A percentile compares a stretch with the other conserved stretches of the same genome.
Evolutionary conservation across 2,797 vertebrate species (phyloP).

Genomic region (Sebastes hopkinsi): DNA sequence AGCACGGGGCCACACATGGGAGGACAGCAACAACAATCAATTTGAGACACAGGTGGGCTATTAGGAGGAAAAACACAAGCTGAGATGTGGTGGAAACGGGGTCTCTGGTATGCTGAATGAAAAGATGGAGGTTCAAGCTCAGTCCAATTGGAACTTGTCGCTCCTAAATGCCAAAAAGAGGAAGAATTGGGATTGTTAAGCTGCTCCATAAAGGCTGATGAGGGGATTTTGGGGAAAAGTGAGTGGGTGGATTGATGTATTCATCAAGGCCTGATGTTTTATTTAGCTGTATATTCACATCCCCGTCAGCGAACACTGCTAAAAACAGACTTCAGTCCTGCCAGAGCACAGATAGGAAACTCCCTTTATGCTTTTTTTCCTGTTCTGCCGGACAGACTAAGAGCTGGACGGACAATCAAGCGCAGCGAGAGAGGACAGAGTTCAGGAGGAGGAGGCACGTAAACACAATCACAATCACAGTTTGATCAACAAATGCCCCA

Average conservation of each 20-base stretch:
- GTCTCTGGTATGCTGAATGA: slow-evolving; percentile 12
- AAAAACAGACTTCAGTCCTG: slow-evolving; percentile 55
- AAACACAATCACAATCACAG: slow-evolving; percentile 31
- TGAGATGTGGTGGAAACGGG: slow-evolving; percentile 28
- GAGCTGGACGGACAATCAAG: slow-evolving; percentile 41
- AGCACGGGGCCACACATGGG: slow-evolving; percentile 70
- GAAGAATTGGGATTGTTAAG: not conserved
- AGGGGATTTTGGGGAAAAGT: slow-evolving; percentile 25
- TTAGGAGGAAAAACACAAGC: slow-evolving; percentile 47
- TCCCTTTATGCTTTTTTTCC: slow-evolving; percentile 58
- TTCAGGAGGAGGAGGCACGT: slow-evolving; percentile 22
- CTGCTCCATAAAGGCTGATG: not conserved
- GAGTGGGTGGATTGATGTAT: slow-evolving; percentile 22
- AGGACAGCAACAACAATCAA: slow-evolving; percentile 49
- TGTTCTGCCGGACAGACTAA: slow-evolving; percentile 54
- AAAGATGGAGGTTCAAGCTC: slow-evolving; percentile 1
- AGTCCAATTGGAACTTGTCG: slow-evolving; percentile 38
- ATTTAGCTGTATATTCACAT: slow-evolving; percentile 41
- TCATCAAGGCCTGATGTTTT: slow-evolving; percentile 47
- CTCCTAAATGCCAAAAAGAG: slow-evolving; percentile 6
- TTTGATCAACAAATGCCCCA: slow-evolving; percentile 28
- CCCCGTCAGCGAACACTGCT: slow-evolving; percentile 24
- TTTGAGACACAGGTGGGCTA: slow-evolving; percentile 65
- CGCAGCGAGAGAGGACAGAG: not conserved
- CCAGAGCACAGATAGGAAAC: slow-evolving; percentile 58